These are phyloP conservation scores for Drosophila pseudotalamancana DNA, from an alignment of 2,888 invertebrate genomes.

Conservation along the genomic window DNA sequence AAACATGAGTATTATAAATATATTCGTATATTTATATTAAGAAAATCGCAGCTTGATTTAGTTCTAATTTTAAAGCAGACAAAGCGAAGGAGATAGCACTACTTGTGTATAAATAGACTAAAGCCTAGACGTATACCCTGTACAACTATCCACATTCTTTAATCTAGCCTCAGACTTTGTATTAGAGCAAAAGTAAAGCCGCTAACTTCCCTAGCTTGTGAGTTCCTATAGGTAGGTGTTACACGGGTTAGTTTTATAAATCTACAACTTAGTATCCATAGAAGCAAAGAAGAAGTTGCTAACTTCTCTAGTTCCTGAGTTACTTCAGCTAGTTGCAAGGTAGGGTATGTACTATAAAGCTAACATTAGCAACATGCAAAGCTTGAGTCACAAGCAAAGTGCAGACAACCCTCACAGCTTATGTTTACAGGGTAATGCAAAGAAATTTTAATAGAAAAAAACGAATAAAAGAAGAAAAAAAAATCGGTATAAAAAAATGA, in stretches of 20 bases:
- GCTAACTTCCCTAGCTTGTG: too few relatives aligned
- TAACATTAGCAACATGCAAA: not conserved
- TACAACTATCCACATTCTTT: too few relatives aligned
- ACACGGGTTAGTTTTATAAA: too few relatives aligned
- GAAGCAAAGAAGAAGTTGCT: too few relatives aligned
- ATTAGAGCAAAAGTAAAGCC: too few relatives aligned
- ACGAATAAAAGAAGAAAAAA: not conserved
- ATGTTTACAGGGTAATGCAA: conserved; percentile 3
- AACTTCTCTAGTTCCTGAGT: not conserved
- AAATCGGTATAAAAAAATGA: not conserved
- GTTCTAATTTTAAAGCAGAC: conserved; percentile 46
- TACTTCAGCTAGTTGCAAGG: not conserved
- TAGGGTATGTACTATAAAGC: not conserved
- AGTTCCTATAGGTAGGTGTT: too few relatives aligned
- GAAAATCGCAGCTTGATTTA: conserved; percentile 59
- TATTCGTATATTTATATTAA: conserved; percentile 56
- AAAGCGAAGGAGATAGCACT: conserved; percentile 2
- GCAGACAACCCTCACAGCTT: not conserved
- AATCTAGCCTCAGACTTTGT: too few relatives aligned
- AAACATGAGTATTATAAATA: conserved; percentile 43
- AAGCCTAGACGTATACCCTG: conserved; percentile 27
- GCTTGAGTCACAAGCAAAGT: too few relatives aligned
- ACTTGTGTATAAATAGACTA: not conserved
- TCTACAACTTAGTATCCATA: not conserved
- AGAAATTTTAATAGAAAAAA: conserved; percentile 2